Percentiles rank a stretch among this genome's conserved stretches.
These are phyloP conservation scores for Torymus aiolomorphi DNA, from an alignment of 2,888 invertebrate genomes.

Conservation along the genomic window DNA sequence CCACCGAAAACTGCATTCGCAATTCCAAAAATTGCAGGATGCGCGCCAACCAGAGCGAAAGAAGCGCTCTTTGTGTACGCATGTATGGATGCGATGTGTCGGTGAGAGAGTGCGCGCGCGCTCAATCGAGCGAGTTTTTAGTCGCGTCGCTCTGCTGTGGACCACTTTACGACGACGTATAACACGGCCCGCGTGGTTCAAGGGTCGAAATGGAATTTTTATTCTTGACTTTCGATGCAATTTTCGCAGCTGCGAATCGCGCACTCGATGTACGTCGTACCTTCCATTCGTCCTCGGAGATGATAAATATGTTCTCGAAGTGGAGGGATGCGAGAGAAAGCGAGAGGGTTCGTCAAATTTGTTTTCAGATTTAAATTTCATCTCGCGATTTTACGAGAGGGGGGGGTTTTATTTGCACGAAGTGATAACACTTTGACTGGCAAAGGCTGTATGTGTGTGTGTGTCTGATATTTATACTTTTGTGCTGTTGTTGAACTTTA, in stretches of 20 bases:
- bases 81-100: too few species aligned
- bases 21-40: constrained; percentile 16
- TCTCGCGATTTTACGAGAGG: too few species aligned
- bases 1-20: not conserved
- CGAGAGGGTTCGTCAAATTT: too few species aligned
- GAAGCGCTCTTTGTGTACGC: not conserved
- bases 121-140: constrained; percentile 18
- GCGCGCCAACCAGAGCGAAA: not conserved
- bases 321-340: too few species aligned
- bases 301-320: not conserved
- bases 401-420: too few species aligned
- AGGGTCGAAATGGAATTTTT: constrained; percentile 35
- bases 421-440: too few species aligned
- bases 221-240: constrained; percentile 11
- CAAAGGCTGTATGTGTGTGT: too few species aligned
- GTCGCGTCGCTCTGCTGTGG: not conserved
- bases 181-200: not conserved
- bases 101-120: not conserved
- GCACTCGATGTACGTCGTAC: too few species aligned
- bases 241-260: not conserved
- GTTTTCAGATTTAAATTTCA: too few species aligned
- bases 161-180: constrained; percentile 16
- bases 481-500: too few species aligned
- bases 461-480: too few species aligned
- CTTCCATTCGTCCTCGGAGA: not conserved